These are phyloP conservation scores for Lutra lutra DNA, from an alignment of 2,797 vertebrate genomes.

Conservation along the genomic window DNA sequence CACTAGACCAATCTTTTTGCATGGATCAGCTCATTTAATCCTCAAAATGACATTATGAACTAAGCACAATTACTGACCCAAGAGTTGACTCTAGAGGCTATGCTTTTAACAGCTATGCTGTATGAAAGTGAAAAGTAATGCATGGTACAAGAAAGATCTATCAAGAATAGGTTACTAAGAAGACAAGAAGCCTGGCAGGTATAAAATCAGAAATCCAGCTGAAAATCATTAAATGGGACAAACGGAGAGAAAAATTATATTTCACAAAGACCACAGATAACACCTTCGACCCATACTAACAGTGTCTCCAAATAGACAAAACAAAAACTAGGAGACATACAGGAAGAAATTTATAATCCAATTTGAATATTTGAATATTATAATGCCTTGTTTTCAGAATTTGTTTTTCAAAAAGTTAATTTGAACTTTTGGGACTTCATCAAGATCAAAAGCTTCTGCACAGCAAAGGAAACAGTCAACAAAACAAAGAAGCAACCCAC, in stretches of 20 bases:
- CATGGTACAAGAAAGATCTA: not conserved
- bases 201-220: not conserved
- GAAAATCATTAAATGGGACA: not conserved
- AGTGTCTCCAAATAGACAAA: not conserved
- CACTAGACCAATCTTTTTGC: not conserved
- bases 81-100: not conserved
- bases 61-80: not conserved
- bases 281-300: not conserved
- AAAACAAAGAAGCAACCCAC: too few relatives aligned
- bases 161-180: slow-evolving; percentile 9
- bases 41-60: not conserved
- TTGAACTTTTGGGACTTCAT: not conserved
- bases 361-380: not conserved
- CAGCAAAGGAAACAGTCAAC: too few relatives aligned
- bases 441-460: too few relatives aligned
- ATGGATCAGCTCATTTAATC: not conserved
- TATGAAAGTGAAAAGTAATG: not conserved
- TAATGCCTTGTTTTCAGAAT: not conserved
- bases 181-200: not conserved
- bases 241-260: not conserved
- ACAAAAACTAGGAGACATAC: not conserved
- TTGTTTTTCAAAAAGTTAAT: not conserved
- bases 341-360: not conserved
- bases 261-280: not conserved
- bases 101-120: not conserved